Evolutionary conservation across 2,888 invertebrate species (phyloP).

Genomic region (Pediacus dermestoides): DNA sequence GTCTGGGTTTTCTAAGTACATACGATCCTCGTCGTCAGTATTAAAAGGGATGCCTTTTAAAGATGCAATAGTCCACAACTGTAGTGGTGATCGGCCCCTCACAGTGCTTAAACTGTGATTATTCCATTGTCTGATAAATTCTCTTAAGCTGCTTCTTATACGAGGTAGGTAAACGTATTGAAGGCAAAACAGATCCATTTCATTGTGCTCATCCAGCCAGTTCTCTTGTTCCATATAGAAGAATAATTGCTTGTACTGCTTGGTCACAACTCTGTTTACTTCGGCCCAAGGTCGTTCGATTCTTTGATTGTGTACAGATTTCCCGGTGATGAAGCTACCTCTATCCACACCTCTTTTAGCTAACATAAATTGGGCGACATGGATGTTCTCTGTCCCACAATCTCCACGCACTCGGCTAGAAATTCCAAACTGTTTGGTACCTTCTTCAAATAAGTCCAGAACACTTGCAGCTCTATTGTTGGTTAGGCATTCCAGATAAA

Average conservation of each 20-base stretch:
- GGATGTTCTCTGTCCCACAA: slow-evolving; percentile 17
- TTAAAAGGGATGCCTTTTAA: slow-evolving; percentile 9
- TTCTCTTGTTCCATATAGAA: slow-evolving; percentile 14
- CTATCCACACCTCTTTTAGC: slow-evolving; percentile 13
- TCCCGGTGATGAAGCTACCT: slow-evolving; percentile 19
- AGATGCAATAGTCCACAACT: slow-evolving; percentile 16
- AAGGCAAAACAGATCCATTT: slow-evolving; percentile 16
- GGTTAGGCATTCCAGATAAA: slow-evolving; percentile 17
- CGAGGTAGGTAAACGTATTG: slow-evolving; percentile 15
- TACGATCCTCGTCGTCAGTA: slow-evolving; percentile 7
- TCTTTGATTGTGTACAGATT: slow-evolving; percentile 20
- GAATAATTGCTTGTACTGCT: slow-evolving; percentile 17
- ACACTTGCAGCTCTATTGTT: slow-evolving; percentile 18
- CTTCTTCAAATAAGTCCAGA: slow-evolving; percentile 16
- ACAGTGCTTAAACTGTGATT: slow-evolving; percentile 15
- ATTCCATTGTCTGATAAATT: slow-evolving; percentile 19
- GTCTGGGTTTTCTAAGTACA: slow-evolving; percentile 12
- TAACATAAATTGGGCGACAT: slow-evolving; percentile 18
- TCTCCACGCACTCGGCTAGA: slow-evolving; percentile 20
- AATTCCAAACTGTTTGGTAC: slow-evolving; percentile 16
- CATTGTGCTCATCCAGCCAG: slow-evolving; percentile 13
- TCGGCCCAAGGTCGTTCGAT: slow-evolving; percentile 20
- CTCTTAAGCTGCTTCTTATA: slow-evolving; percentile 12
- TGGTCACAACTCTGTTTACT: slow-evolving; percentile 16
- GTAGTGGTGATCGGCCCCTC: slow-evolving; percentile 13